phyloP scores from a whole-genome alignment of 2,888 invertebrate genomes.

The Brachyptera putata region DNA sequence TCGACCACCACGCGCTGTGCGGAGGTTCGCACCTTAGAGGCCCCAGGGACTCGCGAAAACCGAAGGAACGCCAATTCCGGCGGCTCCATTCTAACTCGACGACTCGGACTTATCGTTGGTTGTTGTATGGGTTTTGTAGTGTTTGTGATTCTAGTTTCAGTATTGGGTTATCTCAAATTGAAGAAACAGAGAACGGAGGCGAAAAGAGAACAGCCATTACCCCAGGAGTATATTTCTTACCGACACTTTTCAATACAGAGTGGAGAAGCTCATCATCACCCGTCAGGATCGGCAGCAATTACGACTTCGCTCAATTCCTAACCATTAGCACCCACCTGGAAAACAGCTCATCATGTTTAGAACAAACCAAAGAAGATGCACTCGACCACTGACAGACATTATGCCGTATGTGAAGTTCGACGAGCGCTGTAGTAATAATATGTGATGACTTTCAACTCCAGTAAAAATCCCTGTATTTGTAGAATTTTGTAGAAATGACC shows the following conservation, averaged over 20 bases:
- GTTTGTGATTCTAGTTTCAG: conserved; percentile 78
- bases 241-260: conserved; percentile 67
- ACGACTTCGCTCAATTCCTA: conserved; percentile 31
- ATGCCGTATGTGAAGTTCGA: no score
- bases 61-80: conserved; percentile 41
- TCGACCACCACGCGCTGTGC: conserved; percentile 72
- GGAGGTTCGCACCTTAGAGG: conserved; percentile 68
- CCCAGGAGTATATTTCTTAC: conserved; percentile 79
- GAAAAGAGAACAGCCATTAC: conserved; percentile 64
- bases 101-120: conserved; percentile 80
- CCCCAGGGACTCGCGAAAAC: conserved; percentile 45
- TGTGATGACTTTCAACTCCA: no score
- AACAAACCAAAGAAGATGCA: neutral
- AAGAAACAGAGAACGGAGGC: conserved; percentile 75
- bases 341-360: neutral
- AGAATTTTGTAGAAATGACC: no score
- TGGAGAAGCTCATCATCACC: conserved; percentile 47
- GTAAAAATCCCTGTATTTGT: no score
- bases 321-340: neutral
- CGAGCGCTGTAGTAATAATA: no score
- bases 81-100: conserved; percentile 69
- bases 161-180: conserved; percentile 77
- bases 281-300: conserved; percentile 22
- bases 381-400: no score
- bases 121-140: conserved; percentile 83